Conservation (phyloP, 1,140 invertebrate genomes). For the Lucilia cuprina region DNA sequence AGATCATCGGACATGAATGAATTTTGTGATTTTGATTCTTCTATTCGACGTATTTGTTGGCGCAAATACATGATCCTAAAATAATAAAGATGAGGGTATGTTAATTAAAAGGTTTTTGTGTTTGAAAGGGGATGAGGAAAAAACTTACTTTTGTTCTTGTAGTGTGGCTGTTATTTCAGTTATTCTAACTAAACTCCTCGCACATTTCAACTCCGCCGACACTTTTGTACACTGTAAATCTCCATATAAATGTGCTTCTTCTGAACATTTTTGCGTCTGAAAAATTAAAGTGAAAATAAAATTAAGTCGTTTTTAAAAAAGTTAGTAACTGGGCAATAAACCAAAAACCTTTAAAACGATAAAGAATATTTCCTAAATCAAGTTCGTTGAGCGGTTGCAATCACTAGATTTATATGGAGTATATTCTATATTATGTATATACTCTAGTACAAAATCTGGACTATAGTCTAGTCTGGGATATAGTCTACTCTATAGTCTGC, state of each 20-base stretch:
- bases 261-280: slow-evolving; percentile 83
- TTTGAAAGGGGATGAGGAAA: neutral
- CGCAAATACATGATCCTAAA: slow-evolving; percentile 86
- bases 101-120: neutral
- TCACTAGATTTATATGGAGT: no score
- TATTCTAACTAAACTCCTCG: slow-evolving; percentile 89
- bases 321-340: no score
- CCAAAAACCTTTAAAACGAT: no score
- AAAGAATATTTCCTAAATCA: no score
- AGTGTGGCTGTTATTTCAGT: slow-evolving; percentile 96
- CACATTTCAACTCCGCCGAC: slow-evolving; percentile 93
- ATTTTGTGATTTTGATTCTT: slow-evolving; percentile 92
- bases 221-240: slow-evolving; percentile 91
- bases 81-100: neutral
- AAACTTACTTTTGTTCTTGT: slow-evolving; percentile 91
- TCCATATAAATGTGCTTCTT: slow-evolving; percentile 83
- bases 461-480: no score
- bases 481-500: no score
- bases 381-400: no score
- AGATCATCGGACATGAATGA: slow-evolving; percentile 70
- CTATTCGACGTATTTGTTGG: slow-evolving; percentile 86
- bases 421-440: no score
- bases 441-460: no score
- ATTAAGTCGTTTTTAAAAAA: neutral
- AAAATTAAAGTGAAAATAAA: slow-evolving; percentile 40